A percentile compares a stretch with the other conserved stretches of the same genome.
Conservation (phyloP, 2,888 invertebrate genomes). For the Drosophila buzzatii region DNA sequence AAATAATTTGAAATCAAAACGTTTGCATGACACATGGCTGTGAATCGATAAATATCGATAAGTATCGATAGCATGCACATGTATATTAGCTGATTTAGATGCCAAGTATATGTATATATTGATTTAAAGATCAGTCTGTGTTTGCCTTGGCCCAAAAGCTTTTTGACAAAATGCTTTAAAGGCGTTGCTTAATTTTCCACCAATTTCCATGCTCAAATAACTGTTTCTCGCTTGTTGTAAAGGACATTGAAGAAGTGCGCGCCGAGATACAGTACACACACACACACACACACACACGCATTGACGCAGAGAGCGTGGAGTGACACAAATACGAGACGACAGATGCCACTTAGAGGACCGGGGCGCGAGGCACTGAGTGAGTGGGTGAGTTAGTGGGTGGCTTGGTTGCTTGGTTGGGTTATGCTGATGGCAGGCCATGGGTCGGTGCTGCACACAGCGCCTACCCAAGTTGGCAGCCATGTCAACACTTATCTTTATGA, state of each 20-base stretch:
- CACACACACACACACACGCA: constrained; percentile 13
- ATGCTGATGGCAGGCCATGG: constrained; percentile 19
- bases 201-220: constrained; percentile 39
- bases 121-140: no score
- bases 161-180: constrained; percentile 2
- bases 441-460: constrained; percentile 25
- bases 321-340: constrained; percentile 77
- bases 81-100: neutral
- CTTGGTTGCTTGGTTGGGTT: neutral
- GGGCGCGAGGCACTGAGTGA: constrained; percentile 9
- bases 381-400: neutral
- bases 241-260: constrained; percentile 50
- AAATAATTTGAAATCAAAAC: neutral
- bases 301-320: constrained; percentile 33
- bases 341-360: constrained; percentile 69
- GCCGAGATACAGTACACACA: constrained; percentile 18
- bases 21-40: no score
- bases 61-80: no score
- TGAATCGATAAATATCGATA: constrained; percentile 3
- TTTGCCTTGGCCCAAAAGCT: neutral
- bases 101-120: neutral
- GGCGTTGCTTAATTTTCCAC: constrained; percentile 22
- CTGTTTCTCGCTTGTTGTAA: constrained; percentile 18
- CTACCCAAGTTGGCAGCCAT: constrained; percentile 71
- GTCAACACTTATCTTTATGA: constrained; percentile 84